Evolutionary conservation across 2,888 invertebrate species (phyloP).

Genomic region (Itoplectis maculator): DNA sequence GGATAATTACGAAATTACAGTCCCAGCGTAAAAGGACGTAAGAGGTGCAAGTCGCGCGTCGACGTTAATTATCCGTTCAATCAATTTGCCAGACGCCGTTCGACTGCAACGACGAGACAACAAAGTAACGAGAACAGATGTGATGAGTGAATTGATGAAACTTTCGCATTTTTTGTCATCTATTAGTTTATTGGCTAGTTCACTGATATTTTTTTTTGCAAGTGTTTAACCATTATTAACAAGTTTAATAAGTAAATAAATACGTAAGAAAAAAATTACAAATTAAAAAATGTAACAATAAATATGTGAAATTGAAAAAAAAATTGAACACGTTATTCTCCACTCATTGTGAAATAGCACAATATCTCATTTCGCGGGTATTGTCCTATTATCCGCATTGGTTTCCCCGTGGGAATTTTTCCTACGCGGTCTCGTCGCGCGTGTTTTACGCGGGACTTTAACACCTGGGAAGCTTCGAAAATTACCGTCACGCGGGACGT

Average conservation of each 20-base stretch:
- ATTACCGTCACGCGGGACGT: conserved; percentile 6
- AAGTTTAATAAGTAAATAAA: no score
- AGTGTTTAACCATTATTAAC: no score
- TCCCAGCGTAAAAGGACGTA: no score
- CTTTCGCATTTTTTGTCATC: no score
- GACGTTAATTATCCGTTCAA: conserved; percentile 49
- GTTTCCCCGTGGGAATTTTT: background rate
- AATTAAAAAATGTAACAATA: background rate
- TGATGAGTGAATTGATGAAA: no score
- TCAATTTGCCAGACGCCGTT: conserved; percentile 25
- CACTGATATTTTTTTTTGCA: no score
- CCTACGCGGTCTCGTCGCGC: background rate
- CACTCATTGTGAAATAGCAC: background rate
- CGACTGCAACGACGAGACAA: background rate
- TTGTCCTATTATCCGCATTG: conserved; percentile 35
- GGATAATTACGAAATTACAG: conserved; percentile 13
- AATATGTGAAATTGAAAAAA: background rate
- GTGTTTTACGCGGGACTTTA: background rate
- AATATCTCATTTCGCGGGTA: conserved; percentile 19
- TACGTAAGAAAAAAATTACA: background rate
- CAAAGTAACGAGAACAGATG: no score
- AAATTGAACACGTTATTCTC: background rate
- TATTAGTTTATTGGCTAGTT: no score
- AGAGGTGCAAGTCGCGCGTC: background rate
- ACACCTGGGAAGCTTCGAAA: conserved; percentile 14